Evolutionary conservation across 2,797 vertebrate species (phyloP).

Genomic region (Gobio occitaniae): DNA sequence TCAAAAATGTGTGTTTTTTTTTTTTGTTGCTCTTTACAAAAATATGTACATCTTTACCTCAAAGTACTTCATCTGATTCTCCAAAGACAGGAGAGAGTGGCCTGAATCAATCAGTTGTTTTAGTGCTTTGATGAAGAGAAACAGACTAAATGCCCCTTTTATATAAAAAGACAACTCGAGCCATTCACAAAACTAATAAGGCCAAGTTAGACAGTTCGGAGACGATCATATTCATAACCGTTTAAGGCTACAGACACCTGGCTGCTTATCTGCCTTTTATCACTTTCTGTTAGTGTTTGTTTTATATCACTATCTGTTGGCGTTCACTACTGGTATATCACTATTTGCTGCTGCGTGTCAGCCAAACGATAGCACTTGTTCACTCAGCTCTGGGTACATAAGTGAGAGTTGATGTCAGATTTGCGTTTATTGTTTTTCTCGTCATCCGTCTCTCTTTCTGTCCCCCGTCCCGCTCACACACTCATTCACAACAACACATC

Average conservation of each 20-base stretch:
- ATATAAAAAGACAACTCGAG: slow-evolving; percentile 43
- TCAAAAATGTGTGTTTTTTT: slow-evolving; percentile 27
- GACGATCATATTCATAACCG: not conserved
- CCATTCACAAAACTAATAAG: slow-evolving; percentile 42
- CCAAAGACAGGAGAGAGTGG: slow-evolving; percentile 48
- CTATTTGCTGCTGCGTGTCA: slow-evolving; percentile 52
- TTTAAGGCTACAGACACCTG: slow-evolving; percentile 24
- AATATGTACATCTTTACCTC: slow-evolving; percentile 63
- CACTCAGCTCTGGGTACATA: slow-evolving; percentile 62
- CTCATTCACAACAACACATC: slow-evolving; percentile 64
- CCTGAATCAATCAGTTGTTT: slow-evolving; percentile 60
- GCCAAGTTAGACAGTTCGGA: slow-evolving; percentile 30
- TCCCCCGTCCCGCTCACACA: slow-evolving; percentile 63
- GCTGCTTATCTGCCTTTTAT: slow-evolving; percentile 9
- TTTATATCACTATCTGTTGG: slow-evolving; percentile 11
- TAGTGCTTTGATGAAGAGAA: slow-evolving; percentile 63
- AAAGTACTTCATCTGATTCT: slow-evolving; percentile 64
- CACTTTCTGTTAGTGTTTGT: not conserved
- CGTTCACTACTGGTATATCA: slow-evolving; percentile 1
- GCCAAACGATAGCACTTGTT: slow-evolving; percentile 66
- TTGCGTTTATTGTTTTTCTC: slow-evolving; percentile 43
- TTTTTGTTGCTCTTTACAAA: slow-evolving; percentile 56
- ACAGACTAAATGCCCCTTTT: slow-evolving; percentile 51
- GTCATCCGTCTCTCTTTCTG: slow-evolving; percentile 62
- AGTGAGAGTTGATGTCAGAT: slow-evolving; percentile 1